Evolutionary conservation across 2,113 vertebrate species (phyloP).

Genomic region (Leucoraja erinaceus): DNA sequence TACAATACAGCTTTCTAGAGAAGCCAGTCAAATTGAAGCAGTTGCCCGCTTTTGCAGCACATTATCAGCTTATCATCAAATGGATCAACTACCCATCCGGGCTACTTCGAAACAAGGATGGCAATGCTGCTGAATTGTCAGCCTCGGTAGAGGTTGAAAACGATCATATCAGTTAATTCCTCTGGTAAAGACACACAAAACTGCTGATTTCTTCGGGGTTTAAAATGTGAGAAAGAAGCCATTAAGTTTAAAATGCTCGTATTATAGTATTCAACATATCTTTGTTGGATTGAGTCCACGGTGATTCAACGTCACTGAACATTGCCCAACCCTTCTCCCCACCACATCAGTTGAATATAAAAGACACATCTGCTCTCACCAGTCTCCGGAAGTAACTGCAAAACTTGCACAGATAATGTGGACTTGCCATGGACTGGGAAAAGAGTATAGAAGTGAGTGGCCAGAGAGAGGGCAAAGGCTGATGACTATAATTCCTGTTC

Average conservation of each 20-base stretch:
- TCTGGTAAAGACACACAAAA: background rate
- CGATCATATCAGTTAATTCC: background rate
- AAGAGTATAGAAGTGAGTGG: background rate
- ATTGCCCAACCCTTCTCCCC: background rate
- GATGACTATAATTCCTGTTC: background rate
- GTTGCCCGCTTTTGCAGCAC: background rate
- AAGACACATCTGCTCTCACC: slow-evolving; percentile 1
- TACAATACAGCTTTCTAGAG: too few relatives aligned
- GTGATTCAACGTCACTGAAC: background rate
- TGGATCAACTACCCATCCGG: too few relatives aligned
- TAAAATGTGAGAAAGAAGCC: background rate
- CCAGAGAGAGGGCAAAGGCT: background rate
- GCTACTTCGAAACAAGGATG: background rate
- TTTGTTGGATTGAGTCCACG: background rate
- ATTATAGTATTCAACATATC: too few relatives aligned
- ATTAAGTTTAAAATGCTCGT: background rate
- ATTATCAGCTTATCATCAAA: background rate
- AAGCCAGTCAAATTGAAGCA: background rate
- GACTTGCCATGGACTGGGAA: background rate
- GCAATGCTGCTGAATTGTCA: background rate
- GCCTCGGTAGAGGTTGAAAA: too few relatives aligned
- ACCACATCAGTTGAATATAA: too few relatives aligned
- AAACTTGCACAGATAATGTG: background rate
- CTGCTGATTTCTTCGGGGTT: background rate
- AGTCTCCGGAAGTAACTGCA: background rate